Conservation (phyloP, 2,797 vertebrate genomes). For the Borostomias antarcticus region DNA sequence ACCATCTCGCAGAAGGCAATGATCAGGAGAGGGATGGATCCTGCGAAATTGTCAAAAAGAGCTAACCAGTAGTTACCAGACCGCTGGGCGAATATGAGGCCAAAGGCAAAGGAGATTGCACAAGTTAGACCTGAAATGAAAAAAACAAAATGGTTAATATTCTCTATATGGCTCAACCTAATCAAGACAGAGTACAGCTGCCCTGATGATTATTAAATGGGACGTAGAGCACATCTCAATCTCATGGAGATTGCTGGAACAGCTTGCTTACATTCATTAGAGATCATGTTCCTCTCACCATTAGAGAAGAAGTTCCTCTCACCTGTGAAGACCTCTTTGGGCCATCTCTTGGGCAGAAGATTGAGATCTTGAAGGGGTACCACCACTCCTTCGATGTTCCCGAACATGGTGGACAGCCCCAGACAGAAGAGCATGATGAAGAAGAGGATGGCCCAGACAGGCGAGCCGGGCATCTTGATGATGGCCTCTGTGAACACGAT, state of each 20-base stretch:
- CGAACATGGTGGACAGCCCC: conserved; percentile 89
- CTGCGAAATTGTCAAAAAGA: conserved; percentile 88
- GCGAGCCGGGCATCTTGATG: conserved; percentile 85
- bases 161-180: neutral
- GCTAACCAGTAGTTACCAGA: conserved; percentile 94
- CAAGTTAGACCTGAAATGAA: conserved; percentile 76
- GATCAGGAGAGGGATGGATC: conserved; percentile 89
- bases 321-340: conserved; percentile 83
- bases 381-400: conserved; percentile 83
- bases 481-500: conserved; percentile 90
- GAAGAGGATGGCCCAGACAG: conserved; percentile 85
- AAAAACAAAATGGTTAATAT: neutral
- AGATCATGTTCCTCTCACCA: conserved; percentile 34
- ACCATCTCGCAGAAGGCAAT: conserved; percentile 92
- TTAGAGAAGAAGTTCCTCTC: conserved; percentile 75
- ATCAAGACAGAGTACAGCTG: neutral
- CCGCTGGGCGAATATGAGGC: conserved; percentile 81
- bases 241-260: no score
- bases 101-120: conserved; percentile 69
- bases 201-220: neutral
- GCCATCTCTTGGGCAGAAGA: conserved; percentile 71
- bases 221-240: neutral
- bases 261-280: no score
- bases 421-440: conserved; percentile 89
- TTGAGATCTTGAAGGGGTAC: conserved; percentile 83